Evolutionary conservation across 1,140 invertebrate genomes (phyloP), one percentile per base, ranked within the genome.

Genomic region (Penaeus japonicus): DNA sequence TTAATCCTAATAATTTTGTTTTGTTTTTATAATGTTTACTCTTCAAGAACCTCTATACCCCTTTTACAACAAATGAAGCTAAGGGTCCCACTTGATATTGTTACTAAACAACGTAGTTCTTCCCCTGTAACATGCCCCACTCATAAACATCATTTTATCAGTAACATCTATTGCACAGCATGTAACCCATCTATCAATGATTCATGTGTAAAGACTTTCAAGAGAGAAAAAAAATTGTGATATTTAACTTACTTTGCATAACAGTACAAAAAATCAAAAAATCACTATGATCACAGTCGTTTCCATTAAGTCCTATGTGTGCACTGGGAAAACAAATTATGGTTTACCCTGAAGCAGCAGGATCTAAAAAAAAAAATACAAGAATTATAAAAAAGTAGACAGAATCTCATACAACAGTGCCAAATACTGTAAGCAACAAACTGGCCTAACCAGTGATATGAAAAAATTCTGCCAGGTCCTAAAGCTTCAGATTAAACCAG

Each of bases 271-370:
- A 89, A 89, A 84, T 78, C 84, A 89, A 89, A 83, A 89, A 89
- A 84, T 89, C 87, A 89, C 87, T 89, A 89, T 84, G 83, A 89
- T 89, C 87, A 89, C 87, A 89, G 87, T 89, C 87, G 87, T 89
- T 89, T 89, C 87, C 87, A 89, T 89, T 89, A 84, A 89, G 83
- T 84, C 83, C 87, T 84, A 84, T 65, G 78, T 89, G 87, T 89
- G 87, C 87, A 89, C 87, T 80, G 87, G 82, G 80, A 88, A 82
- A 88, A 88, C 86, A 82, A 75, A 59, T 54, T 82, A 85, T 70
- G 24, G 47, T 62, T 30, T 70, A 18, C 30, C 24, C 84, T 73
- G 70, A 27, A 73, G 47, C 47, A 47, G 47, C 15, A 47, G 10
- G 47, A 47, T 47, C 47, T 47, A 15, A 47, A 47, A 47, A 47